Evolutionary conservation across 2,113 vertebrate species (phyloP).

Genomic region (Corapipo altera): DNA sequence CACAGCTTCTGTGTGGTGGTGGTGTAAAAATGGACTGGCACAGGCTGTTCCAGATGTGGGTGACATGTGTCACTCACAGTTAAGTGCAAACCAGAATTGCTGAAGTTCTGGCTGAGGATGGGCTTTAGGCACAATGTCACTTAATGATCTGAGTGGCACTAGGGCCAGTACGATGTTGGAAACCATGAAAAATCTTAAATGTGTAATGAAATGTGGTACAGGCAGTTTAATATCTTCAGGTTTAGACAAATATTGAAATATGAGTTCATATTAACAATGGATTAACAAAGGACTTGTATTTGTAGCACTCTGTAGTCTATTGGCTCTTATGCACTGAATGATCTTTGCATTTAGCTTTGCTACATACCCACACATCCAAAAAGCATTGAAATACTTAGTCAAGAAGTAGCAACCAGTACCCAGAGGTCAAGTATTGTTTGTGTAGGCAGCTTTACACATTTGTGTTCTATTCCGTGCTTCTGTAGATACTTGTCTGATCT

Average conservation of each 20-base stretch:
- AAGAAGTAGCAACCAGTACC: not conserved
- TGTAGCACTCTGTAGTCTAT: not conserved
- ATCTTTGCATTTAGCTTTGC: not conserved
- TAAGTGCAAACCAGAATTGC: not conserved
- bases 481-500: not conserved
- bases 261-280: not conserved
- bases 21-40: not conserved
- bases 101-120: not conserved
- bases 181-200: not conserved
- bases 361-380: not conserved
- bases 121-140: not conserved
- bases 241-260: not conserved
- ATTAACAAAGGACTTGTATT: not conserved
- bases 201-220: not conserved
- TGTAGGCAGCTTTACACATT: not conserved
- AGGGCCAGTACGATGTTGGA: not conserved
- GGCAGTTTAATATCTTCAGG: not conserved
- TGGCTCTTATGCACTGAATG: not conserved
- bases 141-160: not conserved
- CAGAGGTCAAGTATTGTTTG: not conserved
- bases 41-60: not conserved
- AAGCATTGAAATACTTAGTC: not conserved
- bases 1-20: not conserved
- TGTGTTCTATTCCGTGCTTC: not conserved
- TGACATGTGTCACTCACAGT: fast-evolving